Percentiles rank a stretch among this genome's conserved stretches.
These are phyloP conservation scores for Lanistes nyassanus DNA, from an alignment of 1,140 invertebrate species.

Conservation along the genomic window DNA sequence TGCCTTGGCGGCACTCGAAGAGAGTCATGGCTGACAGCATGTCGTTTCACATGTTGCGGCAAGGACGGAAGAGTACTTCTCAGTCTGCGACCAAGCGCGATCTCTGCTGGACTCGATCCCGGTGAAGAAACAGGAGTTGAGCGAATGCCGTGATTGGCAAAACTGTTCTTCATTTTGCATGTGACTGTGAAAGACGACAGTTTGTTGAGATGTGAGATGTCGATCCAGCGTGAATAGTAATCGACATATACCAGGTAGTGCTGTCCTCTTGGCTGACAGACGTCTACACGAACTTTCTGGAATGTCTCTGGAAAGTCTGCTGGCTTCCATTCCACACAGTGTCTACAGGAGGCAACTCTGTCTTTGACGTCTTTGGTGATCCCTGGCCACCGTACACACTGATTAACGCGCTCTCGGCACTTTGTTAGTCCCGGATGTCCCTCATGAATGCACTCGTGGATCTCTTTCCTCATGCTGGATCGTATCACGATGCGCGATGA, in stretches of 20 bases:
- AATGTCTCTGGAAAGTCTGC: not conserved
- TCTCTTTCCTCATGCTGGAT: not conserved
- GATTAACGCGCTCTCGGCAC: not conserved
- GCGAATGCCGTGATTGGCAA: conserved; percentile 40
- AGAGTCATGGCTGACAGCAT: too few species aligned
- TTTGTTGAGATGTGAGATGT: conserved; percentile 25
- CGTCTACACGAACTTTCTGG: conserved; percentile 13
- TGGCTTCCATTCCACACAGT: not conserved
- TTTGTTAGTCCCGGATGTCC: conserved; percentile 10
- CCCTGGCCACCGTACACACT: conserved; percentile 3
- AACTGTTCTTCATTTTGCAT: conserved; percentile 33
- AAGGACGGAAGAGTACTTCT: not conserved
- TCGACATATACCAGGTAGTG: conserved; percentile 27
- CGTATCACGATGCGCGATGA: not conserved
- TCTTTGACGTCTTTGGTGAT: not conserved
- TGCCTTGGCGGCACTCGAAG: too few species aligned
- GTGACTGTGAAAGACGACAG: conserved; percentile 32
- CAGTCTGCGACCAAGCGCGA: not conserved
- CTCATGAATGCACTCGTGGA: not conserved
- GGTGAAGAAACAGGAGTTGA: not conserved
- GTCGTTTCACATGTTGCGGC: too few species aligned
- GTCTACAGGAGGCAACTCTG: not conserved
- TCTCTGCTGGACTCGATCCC: not conserved
- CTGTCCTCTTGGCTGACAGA: too few species aligned
- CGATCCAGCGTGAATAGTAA: conserved; percentile 35